Base-by-base conservation (phyloP, 2,888 invertebrate species). In the Nemurella pictetii region DNA sequence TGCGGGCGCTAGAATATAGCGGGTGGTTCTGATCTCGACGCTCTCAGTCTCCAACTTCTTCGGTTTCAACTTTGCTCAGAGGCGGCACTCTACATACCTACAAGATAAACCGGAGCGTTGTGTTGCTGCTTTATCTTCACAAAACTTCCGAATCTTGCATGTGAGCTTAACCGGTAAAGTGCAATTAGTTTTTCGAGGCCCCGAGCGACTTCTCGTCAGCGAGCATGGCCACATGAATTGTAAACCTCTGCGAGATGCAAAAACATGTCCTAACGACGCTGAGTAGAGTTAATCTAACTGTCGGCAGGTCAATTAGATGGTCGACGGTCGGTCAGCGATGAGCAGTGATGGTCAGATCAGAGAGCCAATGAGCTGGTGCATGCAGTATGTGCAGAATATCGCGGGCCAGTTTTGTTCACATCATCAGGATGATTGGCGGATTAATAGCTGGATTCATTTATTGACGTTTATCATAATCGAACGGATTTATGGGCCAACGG, bases 221-320 rank as follows among this genome's bases (percentile, higher is more conserved):
- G 26, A 26, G 0, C 75, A 75, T 4, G 1, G 3, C 27, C 9
- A 26, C 75, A 12, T 12, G 28, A 2, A 75, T 75, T 75, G 75
- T 26, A 9, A 25, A 75, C n/a, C 75, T 26, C 3, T 75, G 75
- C 27, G 75, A 27, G 9, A 75, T 75, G 75, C 75, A 75, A 75
- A 75, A 75, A 75, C 28, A 9, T 28, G 75, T 75, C 75, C 75
- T 75, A 75, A 75, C 75, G 75, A 75, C 75, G 75, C 75, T n/a
- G n/a, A 75, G 12, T 12, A 3, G 3, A 27, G 26, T 75, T 75
- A 26, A 75, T 75, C 26, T 26, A 75, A 20, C 75, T 75, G 75
- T 75, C 28, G 75, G 75, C 75, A 25, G 75, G 12, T 75, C 75
- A 75, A 55, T 75, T 75, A 75, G 75, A 28, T 26, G 75, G 75